Base-by-base conservation (phyloP, 2,888 invertebrate species). In the Thera britannica region DNA sequence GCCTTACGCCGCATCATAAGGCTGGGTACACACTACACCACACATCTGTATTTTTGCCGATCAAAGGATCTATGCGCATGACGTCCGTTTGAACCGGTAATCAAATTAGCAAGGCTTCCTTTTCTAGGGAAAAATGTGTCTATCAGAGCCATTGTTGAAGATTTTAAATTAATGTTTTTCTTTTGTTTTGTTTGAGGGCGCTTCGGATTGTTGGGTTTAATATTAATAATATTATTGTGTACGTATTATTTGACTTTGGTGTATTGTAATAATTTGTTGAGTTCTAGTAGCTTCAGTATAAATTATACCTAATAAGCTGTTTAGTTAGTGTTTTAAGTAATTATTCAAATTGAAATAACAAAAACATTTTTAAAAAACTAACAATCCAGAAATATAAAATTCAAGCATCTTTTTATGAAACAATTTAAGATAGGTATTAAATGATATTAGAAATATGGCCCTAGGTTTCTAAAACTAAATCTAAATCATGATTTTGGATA, bases 111-210 rank as follows among this genome's bases (percentile, higher is more conserved):
- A 86, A 83, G 85, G 92, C 89, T 91, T 92, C 92, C 93, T 92
- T 92, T 90, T 89, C 90, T 90, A 90, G 84, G 89, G 88, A 94
- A 94, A 94, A 94, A 94, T 92, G 89, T 94, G 94, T 94, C 94
- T 94, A 90, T 94, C 93, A 91, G 72, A 62, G 68, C 66, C 69
- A 73, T 68, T 73, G 73, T 72, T 72, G 67, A 73, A 72, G 72
- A 74, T 72, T 75, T 74, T 74, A 75, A 74, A 75, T 75, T 75
- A 71, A 70, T 75, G 65, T 73, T 71, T 73, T 71, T 74, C 64
- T 58, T 66, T 71, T 12, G 55, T 58, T 61, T 54, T 59, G 56
- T 65, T 67, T 56, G 70, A 36, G 62, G 58, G 59, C 34, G 58
- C 55, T 73, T 67, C 70, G 71, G 48, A 41, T 55, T 64, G 38